Conservation (phyloP, 2,113 vertebrate genomes). For the Istiophorus platypterus region DNA sequence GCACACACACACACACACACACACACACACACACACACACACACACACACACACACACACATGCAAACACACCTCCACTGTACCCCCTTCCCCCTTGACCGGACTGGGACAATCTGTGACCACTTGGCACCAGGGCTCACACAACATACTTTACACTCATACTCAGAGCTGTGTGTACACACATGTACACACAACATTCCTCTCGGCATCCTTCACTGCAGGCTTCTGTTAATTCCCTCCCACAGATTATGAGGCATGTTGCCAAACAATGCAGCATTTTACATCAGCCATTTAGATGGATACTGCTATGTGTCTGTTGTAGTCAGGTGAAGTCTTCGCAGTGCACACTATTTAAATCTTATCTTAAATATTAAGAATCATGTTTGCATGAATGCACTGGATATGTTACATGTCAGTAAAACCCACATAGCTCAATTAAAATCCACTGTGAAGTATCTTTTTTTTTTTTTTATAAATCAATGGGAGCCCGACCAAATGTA, state of each 20-base stretch:
- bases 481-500: neutral
- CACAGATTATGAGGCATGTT: conserved; percentile 63
- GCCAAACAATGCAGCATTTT: conserved; percentile 73
- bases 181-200: conserved; percentile 49
- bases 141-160: conserved; percentile 42
- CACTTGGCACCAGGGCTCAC: conserved; percentile 56
- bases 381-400: neutral
- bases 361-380: neutral
- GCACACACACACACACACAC: conserved; percentile 31
- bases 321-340: neutral
- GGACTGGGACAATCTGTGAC: conserved; percentile 68
- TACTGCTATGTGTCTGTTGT: conserved; percentile 1
- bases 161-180: conserved; percentile 23
- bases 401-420: neutral
- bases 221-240: conserved; percentile 68
- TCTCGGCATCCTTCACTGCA: conserved; percentile 49
- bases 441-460: conserved; percentile 9
- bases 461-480: neutral
- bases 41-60: conserved; percentile 32
- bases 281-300: conserved; percentile 56
- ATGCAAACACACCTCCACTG: conserved; percentile 34
- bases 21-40: conserved; percentile 33
- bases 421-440: neutral
- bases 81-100: conserved; percentile 37
- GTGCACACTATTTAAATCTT: neutral